These are phyloP conservation scores for Falco rusticolus DNA, from an alignment of 2,797 vertebrate genomes.

Conservation along the genomic window DNA sequence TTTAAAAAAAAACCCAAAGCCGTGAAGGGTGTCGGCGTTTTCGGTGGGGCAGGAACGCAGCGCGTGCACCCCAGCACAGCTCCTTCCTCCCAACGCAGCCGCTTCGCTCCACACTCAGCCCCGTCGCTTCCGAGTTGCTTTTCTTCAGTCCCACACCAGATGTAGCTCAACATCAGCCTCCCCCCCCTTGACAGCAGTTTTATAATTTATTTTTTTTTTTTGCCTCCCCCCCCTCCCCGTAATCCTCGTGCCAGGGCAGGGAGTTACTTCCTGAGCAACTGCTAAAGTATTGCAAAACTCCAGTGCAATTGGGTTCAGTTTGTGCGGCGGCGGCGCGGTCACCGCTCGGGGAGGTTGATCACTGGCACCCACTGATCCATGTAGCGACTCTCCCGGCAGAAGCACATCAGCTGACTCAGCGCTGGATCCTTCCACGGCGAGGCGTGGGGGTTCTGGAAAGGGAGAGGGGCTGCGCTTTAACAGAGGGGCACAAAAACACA, in stretches of 20 bases:
- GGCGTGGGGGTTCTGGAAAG: conserved; percentile 87
- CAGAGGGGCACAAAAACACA: background rate
- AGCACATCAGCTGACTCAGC: conserved; percentile 90
- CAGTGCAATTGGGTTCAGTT: conserved; percentile 77
- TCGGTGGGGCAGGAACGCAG: background rate
- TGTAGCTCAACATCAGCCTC: conserved; percentile 75
- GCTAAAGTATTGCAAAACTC: conserved; percentile 81
- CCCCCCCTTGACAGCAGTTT: conserved; percentile 58
- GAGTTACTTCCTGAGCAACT: conserved; percentile 79
- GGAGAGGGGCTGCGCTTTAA: background rate
- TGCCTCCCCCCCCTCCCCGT: background rate
- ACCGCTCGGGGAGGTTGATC: conserved; percentile 93
- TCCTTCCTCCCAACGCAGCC: conserved; percentile 22
- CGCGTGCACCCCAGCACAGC: background rate
- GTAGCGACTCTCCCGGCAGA: conserved; percentile 93
- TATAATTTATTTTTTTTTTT: no score
- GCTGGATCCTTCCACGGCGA: conserved; percentile 90
- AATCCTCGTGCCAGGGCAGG: conserved; percentile 73
- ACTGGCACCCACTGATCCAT: conserved; percentile 96
- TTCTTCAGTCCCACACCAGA: conserved; percentile 59
- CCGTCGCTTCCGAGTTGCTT: conserved; percentile 74
- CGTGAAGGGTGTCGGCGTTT: conserved; percentile 14
- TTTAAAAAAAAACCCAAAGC: conserved; percentile 3
- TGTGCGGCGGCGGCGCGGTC: background rate
- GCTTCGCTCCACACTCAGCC: background rate